Percentiles rank a stretch among this genome's conserved stretches.
phyloP scores from a whole-genome alignment of 1,140 invertebrate species.

The Drosophila funebris region DNA sequence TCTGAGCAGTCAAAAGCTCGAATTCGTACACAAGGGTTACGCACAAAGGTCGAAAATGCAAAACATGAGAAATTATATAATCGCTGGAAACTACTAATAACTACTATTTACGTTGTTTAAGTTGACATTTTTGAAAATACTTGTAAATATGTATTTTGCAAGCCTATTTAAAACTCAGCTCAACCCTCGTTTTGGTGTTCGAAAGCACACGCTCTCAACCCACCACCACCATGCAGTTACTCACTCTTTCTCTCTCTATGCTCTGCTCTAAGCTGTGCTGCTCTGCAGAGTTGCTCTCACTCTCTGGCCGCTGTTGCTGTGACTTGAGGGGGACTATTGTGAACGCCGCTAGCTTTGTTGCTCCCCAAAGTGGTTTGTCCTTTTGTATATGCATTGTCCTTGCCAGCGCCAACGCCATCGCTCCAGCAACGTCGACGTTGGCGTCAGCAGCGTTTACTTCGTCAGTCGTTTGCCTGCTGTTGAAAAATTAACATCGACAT shows the following conservation, averaged over 20 bases:
- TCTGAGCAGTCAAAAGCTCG: neutral
- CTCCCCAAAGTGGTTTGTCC: conserved; percentile 56
- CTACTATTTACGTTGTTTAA: neutral
- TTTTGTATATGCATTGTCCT: conserved; percentile 73
- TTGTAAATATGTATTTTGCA: conserved; percentile 1
- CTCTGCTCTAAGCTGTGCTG: neutral
- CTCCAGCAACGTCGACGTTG: conserved; percentile 22
- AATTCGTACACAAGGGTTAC: neutral
- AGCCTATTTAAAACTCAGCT: neutral
- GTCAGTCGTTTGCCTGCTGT: conserved; percentile 69
- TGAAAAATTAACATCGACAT: conserved; percentile 79
- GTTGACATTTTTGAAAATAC: neutral
- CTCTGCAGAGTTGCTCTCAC: conserved; percentile 3
- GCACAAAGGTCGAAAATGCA: neutral
- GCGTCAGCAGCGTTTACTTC: conserved; percentile 16
- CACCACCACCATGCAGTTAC: conserved; percentile 5
- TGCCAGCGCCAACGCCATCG: conserved; percentile 40
- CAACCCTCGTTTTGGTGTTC: conserved; percentile 11
- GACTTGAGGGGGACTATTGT: conserved; percentile 31
- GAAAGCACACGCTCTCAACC: neutral
- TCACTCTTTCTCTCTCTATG: conserved; percentile 5
- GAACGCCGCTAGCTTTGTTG: conserved; percentile 28
- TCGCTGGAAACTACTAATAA: neutral
- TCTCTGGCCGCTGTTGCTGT: neutral
- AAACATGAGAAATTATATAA: neutral